Evolutionary conservation across 2,888 invertebrate genomes (phyloP).

Genomic region (Tyria jacobaeae): DNA sequence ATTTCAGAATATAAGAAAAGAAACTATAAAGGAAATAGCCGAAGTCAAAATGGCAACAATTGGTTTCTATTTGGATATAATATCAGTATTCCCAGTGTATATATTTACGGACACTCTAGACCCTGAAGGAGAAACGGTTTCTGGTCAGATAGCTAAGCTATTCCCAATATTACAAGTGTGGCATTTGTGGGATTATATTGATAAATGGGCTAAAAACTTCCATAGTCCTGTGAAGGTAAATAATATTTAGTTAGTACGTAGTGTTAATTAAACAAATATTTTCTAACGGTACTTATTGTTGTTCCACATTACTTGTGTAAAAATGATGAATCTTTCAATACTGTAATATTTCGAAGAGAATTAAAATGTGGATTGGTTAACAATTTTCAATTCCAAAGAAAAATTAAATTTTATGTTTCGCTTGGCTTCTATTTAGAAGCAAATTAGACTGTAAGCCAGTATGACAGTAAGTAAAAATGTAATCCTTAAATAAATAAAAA

Average conservation of each 20-base stretch:
- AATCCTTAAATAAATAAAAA: no score
- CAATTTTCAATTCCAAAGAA: no score
- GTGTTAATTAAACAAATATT: no score
- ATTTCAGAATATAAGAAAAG: conserved; percentile 69
- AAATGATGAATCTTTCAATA: no score
- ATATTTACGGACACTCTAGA: conserved; percentile 76
- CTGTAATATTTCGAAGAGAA: no score
- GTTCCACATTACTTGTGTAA: no score
- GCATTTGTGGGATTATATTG: conserved; percentile 77
- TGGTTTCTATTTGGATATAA: conserved; percentile 78
- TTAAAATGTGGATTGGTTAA: no score
- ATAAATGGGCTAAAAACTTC: conserved; percentile 70
- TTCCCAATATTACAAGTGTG: conserved; percentile 76
- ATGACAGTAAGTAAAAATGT: no score
- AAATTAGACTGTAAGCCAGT: no score
- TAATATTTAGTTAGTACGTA: not conserved
- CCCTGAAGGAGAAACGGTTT: conserved; percentile 60
- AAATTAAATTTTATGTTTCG: no score
- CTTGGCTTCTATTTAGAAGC: no score
- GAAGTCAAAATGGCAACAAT: conserved; percentile 76
- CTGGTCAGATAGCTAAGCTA: conserved; percentile 67
- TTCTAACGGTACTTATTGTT: not conserved
- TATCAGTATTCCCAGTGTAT: conserved; percentile 77
- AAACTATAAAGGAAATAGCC: conserved; percentile 76
- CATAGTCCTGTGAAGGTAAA: conserved; percentile 68